Percentiles rank a stretch among this genome's conserved stretches.
Conservation (phyloP, 2,888 invertebrate genomes). For the Acanthosepion lycidas region DNA sequence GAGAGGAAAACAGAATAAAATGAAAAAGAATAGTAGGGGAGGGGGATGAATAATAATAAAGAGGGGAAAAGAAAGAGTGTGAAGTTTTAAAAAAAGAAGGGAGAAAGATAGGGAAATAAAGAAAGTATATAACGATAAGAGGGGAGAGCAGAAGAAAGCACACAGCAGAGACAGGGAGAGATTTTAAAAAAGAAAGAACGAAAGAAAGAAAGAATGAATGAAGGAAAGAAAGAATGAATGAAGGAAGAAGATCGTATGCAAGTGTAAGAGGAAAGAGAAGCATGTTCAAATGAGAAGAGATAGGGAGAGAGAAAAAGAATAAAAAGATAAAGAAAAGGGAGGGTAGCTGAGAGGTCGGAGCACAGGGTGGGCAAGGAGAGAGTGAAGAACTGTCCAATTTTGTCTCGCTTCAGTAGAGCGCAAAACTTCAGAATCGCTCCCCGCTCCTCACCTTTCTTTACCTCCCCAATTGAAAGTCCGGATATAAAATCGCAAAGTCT, state of each 20-base stretch:
- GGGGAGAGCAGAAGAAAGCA: background rate
- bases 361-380: background rate
- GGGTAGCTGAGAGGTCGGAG: background rate
- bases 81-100: background rate
- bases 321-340: background rate
- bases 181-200: no score
- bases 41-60: no score
- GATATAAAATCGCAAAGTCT: background rate
- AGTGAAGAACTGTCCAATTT: constrained; percentile 15
- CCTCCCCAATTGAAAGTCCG: background rate
- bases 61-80: no score
- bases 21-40: no score
- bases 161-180: no score
- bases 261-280: background rate
- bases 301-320: no score
- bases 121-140: background rate
- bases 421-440: background rate
- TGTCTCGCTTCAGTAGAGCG: background rate
- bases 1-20: no score
- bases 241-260: no score
- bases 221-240: no score
- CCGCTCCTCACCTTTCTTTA: background rate
- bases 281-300: background rate
- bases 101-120: background rate
- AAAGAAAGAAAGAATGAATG: no score